Percentiles rank a stretch among this genome's conserved stretches.
Conservation (phyloP, 2,113 vertebrate species). For the Agelaius tricolor region DNA sequence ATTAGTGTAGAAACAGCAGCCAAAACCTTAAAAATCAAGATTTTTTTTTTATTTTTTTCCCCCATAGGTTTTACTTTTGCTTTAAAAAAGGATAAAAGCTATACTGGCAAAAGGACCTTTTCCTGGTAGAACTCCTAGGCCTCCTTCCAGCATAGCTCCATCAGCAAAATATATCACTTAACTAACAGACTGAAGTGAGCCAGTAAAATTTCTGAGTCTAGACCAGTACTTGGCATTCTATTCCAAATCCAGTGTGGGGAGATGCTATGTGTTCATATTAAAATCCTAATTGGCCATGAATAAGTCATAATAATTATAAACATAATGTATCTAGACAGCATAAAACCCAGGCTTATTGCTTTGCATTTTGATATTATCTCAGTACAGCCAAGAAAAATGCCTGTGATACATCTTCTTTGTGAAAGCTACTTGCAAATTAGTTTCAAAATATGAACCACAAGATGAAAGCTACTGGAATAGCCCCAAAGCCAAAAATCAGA, state of each 20-base stretch:
- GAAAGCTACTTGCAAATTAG: slow-evolving; percentile 1
- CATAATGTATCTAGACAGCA: not conserved
- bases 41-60: not conserved
- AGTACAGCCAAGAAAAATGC: not conserved
- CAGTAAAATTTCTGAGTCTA: slow-evolving; percentile 40
- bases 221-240: not conserved
- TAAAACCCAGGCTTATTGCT: not conserved
- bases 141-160: not conserved
- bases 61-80: not conserved
- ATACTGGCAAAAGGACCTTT: not conserved
- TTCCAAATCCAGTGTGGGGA: not conserved
- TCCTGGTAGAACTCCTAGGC: not conserved
- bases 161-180: slow-evolving; percentile 2
- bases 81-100: not conserved
- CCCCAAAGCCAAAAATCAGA: not conserved
- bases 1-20: not conserved
- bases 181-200: not conserved
- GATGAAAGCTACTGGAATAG: not conserved
- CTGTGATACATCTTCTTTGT: not conserved
- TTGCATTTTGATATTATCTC: not conserved
- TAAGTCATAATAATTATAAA: slow-evolving; percentile 30
- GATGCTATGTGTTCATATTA: not conserved
- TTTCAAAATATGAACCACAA: not conserved
- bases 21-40: not conserved
- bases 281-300: not conserved